A percentile compares a stretch with the other conserved stretches of the same genome.
phyloP scores from a whole-genome alignment of 1,140 invertebrate species.

The Planococcus citri region DNA sequence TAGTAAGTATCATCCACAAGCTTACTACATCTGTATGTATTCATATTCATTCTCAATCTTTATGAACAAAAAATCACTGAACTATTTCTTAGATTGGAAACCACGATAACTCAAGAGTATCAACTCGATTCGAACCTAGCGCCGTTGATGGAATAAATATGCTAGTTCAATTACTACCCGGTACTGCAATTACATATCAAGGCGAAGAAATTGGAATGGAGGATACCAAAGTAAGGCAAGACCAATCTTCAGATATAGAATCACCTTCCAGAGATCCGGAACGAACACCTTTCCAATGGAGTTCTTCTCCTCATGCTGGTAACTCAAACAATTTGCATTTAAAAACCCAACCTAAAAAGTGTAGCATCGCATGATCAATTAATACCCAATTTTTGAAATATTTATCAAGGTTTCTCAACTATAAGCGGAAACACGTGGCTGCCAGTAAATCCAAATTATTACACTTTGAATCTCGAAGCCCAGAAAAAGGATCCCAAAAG shows the following conservation, averaged over 20 bases:
- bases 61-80: too few species aligned
- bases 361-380: too few species aligned
- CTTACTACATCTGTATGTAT: too few species aligned
- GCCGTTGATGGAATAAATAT: slow-evolving; percentile 60
- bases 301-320: slow-evolving; percentile 44
- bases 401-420: slow-evolving; percentile 42
- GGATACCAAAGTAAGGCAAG: slow-evolving; percentile 43
- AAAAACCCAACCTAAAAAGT: too few species aligned
- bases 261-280: slow-evolving; percentile 46
- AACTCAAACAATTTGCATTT: neutral
- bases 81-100: slow-evolving; percentile 49
- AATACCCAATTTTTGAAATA: too few species aligned
- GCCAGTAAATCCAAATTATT: slow-evolving; percentile 44
- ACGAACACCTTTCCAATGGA: slow-evolving; percentile 63
- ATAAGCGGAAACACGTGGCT: slow-evolving; percentile 47
- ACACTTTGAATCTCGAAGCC: slow-evolving; percentile 37
- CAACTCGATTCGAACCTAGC: slow-evolving; percentile 46
- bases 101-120: slow-evolving; percentile 54
- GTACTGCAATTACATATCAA: slow-evolving; percentile 59
- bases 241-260: slow-evolving; percentile 38
- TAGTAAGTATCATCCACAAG: slow-evolving; percentile 38
- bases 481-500: slow-evolving; percentile 16
- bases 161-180: slow-evolving; percentile 57
- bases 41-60: too few species aligned
- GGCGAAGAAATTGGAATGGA: slow-evolving; percentile 67